Evolutionary conservation across 1,140 invertebrate species (phyloP).

Genomic region (Marisa cornuarietis): DNA sequence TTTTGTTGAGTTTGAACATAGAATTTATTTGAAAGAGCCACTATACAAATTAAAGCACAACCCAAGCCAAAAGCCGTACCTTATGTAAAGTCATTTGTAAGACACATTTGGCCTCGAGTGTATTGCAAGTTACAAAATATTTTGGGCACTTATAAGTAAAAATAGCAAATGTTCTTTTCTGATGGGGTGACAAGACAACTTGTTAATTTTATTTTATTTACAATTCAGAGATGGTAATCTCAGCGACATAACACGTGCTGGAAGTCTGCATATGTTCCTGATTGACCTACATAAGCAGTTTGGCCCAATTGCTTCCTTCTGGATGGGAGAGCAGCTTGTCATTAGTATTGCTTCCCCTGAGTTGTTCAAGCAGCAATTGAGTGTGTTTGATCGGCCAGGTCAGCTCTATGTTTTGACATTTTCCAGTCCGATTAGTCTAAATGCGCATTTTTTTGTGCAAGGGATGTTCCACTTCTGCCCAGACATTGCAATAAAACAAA

Average conservation of each 20-base stretch:
- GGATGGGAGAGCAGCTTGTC: slow-evolving; percentile 53
- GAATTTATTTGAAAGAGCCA: no score
- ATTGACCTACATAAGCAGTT: slow-evolving; percentile 55
- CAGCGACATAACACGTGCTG: slow-evolving; percentile 58
- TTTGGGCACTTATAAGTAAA: background rate
- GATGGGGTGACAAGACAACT: background rate
- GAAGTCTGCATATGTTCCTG: slow-evolving; percentile 64
- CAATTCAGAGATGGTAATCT: slow-evolving; percentile 62
- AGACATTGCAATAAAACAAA: no score
- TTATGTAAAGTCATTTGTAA: no score
- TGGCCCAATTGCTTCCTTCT: slow-evolving; percentile 63
- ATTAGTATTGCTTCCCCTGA: slow-evolving; percentile 62
- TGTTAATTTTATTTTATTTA: background rate
- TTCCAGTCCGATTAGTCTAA: no score
- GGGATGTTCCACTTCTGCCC: no score
- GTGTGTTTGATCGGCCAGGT: slow-evolving; percentile 64
- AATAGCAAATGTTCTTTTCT: background rate
- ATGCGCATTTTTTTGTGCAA: no score
- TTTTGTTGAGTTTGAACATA: no score
- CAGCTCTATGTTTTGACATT: slow-evolving; percentile 10
- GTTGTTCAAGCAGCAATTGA: slow-evolving; percentile 56
- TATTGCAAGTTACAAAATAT: background rate
- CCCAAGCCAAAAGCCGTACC: no score
- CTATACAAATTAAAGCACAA: no score
- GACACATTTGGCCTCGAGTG: background rate